These are phyloP conservation scores for Seriola dumerili DNA, from an alignment of 2,113 vertebrate genomes.

Conservation along the genomic window DNA sequence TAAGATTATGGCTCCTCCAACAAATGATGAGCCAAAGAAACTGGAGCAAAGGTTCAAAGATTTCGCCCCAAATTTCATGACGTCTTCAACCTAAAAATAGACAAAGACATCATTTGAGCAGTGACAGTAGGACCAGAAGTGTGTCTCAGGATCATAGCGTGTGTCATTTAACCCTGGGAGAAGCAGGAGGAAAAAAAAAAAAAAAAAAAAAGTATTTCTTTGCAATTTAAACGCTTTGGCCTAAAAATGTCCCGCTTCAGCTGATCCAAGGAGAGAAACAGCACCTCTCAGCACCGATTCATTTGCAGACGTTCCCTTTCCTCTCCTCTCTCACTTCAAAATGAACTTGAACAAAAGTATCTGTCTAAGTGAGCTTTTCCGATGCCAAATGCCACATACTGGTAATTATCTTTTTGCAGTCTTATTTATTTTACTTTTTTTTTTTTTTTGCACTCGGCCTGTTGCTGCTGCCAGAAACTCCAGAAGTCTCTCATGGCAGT, in stretches of 20 bases:
- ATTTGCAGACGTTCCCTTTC: conserved; percentile 7
- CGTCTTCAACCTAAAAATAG: conserved; percentile 33
- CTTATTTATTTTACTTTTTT: conserved; percentile 46
- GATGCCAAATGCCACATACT: conserved; percentile 6
- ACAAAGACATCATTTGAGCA: neutral
- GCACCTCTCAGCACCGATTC: conserved; percentile 55
- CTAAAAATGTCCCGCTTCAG: conserved; percentile 58
- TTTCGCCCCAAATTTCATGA: conserved; percentile 36
- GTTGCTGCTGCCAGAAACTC: conserved; percentile 61
- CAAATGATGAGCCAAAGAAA: conserved; percentile 28
- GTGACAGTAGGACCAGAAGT: conserved; percentile 6
- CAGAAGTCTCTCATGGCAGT: conserved; percentile 60
- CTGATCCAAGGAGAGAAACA: conserved; percentile 46
- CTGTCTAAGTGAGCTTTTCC: conserved; percentile 6
- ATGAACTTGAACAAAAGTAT: conserved; percentile 31
- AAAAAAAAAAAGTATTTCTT: conserved; percentile 12
- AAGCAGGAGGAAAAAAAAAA: neutral
- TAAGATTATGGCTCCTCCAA: conserved; percentile 17
- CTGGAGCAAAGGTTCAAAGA: conserved; percentile 53
- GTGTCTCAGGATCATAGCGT: neutral
- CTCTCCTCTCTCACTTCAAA: conserved; percentile 13
- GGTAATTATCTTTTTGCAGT: conserved; percentile 36
- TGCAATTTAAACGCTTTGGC: conserved; percentile 42
- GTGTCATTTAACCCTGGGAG: conserved; percentile 47
- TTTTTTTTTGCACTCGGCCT: conserved; percentile 32